Evolutionary conservation across 2,888 invertebrate genomes (phyloP).

Genomic region (Beris chalybata): DNA sequence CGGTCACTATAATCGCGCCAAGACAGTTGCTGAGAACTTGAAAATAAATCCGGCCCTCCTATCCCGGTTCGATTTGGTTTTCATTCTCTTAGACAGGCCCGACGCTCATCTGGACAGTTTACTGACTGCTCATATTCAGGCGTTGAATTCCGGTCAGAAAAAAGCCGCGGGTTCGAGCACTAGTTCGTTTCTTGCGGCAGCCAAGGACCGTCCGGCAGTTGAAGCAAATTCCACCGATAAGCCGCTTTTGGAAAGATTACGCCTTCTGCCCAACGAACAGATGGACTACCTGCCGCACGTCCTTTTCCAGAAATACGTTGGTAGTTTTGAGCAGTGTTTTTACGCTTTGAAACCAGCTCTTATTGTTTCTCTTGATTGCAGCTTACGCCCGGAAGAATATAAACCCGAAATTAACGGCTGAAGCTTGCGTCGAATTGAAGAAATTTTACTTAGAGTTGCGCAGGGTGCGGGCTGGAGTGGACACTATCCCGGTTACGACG

Average conservation of each 20-base stretch:
- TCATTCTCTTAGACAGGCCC: conserved; percentile 85
- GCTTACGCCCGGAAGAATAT: conserved; percentile 89
- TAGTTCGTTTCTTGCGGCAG: conserved; percentile 8
- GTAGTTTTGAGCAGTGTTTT: conserved; percentile 35
- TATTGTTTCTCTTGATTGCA: conserved; percentile 21
- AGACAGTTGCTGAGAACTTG: conserved; percentile 87
- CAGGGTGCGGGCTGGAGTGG: conserved; percentile 64
- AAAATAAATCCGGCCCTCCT: conserved; percentile 82
- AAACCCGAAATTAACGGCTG: conserved; percentile 72
- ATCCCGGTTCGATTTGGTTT: conserved; percentile 91
- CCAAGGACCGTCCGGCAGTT: background rate
- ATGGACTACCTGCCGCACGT: conserved; percentile 74
- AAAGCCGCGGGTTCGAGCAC: conserved; percentile 29
- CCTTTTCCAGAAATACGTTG: conserved; percentile 83
- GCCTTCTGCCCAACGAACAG: conserved; percentile 61
- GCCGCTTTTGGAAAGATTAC: conserved; percentile 41
- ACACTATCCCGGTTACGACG: conserved; percentile 80
- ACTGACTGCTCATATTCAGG: conserved; percentile 70
- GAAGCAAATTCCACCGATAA: conserved; percentile 51
- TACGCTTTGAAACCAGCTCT: too few relatives aligned
- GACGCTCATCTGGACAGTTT: conserved; percentile 60
- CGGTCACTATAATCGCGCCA: conserved; percentile 85
- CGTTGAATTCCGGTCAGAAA: conserved; percentile 65
- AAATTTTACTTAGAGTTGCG: conserved; percentile 81
- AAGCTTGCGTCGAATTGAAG: conserved; percentile 72